These are phyloP conservation scores for Patagioenas fasciata DNA, from an alignment of 2,113 vertebrate genomes.

Conservation along the genomic window DNA sequence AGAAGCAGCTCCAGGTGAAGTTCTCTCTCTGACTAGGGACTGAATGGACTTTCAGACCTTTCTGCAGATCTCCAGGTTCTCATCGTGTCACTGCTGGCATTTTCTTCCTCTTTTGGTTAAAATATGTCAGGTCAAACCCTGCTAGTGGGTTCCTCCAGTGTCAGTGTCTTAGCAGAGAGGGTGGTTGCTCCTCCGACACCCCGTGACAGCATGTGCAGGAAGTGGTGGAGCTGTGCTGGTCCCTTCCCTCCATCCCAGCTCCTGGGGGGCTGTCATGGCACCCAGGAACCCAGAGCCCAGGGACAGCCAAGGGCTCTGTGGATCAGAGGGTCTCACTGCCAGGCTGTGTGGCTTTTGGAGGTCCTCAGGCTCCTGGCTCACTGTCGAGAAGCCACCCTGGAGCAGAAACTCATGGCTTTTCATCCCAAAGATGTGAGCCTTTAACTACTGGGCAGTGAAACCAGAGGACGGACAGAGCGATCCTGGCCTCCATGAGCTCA, in stretches of 20 bases:
- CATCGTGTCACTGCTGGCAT: fast-evolving
- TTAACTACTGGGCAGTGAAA: fast-evolving
- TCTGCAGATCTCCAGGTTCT: neutral
- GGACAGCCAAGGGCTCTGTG: neutral
- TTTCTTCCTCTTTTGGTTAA: neutral
- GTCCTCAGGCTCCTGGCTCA: neutral
- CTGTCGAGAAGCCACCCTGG: neutral
- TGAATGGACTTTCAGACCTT: neutral
- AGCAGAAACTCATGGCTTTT: neutral
- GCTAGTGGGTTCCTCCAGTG: neutral
- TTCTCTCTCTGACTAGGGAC: neutral
- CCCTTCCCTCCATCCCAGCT: neutral
- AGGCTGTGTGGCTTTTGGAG: neutral
- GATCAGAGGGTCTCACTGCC: neutral
- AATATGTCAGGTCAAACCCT: neutral
- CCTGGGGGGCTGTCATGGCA: neutral
- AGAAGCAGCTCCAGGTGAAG: neutral
- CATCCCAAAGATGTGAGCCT: neutral
- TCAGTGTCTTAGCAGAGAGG: neutral
- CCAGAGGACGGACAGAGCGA: neutral
- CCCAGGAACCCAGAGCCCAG: neutral
- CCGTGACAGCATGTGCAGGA: neutral
- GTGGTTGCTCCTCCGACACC: too few relatives aligned
- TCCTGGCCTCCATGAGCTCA: neutral
- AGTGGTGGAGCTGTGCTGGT: fast-evolving